phyloP scores from a whole-genome alignment of 2,888 invertebrate genomes.

The Pollenia angustigena region DNA sequence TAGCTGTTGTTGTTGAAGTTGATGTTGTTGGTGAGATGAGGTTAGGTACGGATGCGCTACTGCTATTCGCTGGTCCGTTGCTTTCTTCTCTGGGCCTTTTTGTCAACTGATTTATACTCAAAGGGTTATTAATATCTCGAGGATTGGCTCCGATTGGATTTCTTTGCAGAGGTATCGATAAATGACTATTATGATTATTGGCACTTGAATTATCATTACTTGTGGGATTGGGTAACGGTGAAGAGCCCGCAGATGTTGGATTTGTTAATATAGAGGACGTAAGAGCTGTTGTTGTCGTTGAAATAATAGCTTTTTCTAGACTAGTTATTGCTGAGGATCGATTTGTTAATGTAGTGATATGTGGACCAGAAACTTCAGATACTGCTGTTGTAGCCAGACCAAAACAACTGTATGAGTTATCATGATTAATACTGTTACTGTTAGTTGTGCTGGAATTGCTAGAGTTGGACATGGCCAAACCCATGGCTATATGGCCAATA shows the following conservation, averaged over 20 bases:
- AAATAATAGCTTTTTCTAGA: slow-evolving; percentile 57
- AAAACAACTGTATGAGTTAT: slow-evolving; percentile 50
- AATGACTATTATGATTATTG: slow-evolving; percentile 59
- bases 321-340: slow-evolving; percentile 57
- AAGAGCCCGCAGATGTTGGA: slow-evolving; percentile 78
- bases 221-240: slow-evolving; percentile 68
- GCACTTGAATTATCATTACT: slow-evolving; percentile 78
- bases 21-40: no score
- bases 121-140: slow-evolving; percentile 95
- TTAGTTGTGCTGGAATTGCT: slow-evolving; percentile 18
- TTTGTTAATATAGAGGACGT: slow-evolving; percentile 68
- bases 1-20: slow-evolving; percentile 48
- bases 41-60: slow-evolving; percentile 14
- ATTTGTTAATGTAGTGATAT: slow-evolving; percentile 17
- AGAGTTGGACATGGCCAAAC: slow-evolving; percentile 74
- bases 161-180: slow-evolving; percentile 82
- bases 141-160: slow-evolving; percentile 96
- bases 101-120: slow-evolving; percentile 95
- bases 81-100: slow-evolving; percentile 84
- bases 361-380: slow-evolving; percentile 2
- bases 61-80: slow-evolving; percentile 74
- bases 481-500: slow-evolving; percentile 81
- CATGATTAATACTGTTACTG: slow-evolving; percentile 62
- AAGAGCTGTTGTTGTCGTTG: slow-evolving; percentile 32
- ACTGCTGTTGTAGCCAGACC: slow-evolving; percentile 34